Evolutionary conservation across 2,888 invertebrate genomes (phyloP), one percentile per base, ranked within the genome.

Genomic region (Pristionchus japonicus): DNA sequence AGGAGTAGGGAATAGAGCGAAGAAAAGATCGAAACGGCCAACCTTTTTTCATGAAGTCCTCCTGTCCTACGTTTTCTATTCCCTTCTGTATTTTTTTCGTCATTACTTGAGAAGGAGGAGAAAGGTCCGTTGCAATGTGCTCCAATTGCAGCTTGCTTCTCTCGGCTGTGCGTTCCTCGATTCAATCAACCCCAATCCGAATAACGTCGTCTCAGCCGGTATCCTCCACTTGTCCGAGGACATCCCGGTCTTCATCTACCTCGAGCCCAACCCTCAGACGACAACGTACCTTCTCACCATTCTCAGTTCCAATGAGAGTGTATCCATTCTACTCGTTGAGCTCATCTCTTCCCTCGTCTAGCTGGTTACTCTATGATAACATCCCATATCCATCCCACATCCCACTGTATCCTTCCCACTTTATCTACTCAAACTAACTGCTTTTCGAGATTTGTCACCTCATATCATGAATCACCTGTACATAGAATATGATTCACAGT

Each of bases 241-340:
- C 96, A 97, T 99, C 91, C 99, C 99, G 89, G 98, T 98, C 95
- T 96, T 99, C 89, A 96, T 99, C 94, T 96, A 99, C 95, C 96
- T 99, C 95, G 99, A 99, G 96, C 99, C 99, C 89, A 99, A 99
- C 95, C 97, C 97, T 95, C 98, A 77, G 20, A 47, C 96, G 1
- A 96, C 99, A 98, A 98, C 99, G 99, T 99, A 97, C 96, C 97
- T 99, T 95, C 96, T 99, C 95, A 99, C 99, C 89, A 97, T 99
- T 91, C 96, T 99, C 95, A 97, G 98, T 92, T 99, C 98, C 96
- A 98, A 98, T 96, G 98, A 98, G 95, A 96, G 97, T 90, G 98
- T 98, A 92, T 97, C 99, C 89, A 96, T 97, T 95, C 97, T 97
- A 96, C 96, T 99, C 93, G 98, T 98, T 95, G 97, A 98, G 95